Evolutionary conservation across 2,888 invertebrate genomes (phyloP).

Genomic region (Rhagium mordax): DNA sequence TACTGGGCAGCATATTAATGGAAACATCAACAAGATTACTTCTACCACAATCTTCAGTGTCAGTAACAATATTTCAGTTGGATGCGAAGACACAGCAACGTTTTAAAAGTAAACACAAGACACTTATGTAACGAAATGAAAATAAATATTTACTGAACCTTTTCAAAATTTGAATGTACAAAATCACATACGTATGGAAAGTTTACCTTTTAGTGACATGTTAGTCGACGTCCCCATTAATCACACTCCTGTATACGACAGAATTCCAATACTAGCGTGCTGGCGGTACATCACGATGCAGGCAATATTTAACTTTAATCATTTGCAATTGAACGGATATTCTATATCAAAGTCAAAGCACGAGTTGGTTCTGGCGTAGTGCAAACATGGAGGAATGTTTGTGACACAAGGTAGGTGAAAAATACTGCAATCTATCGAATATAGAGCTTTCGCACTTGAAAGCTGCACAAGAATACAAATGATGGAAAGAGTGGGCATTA

Average conservation of each 20-base stretch:
- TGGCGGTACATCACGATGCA: neutral
- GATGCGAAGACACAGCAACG: no score
- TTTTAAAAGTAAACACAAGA: no score
- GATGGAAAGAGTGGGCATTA: neutral
- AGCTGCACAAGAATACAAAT: neutral
- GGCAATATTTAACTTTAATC: neutral
- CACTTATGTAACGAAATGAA: no score
- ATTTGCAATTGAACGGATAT: neutral
- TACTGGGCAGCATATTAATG: no score
- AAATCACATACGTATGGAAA: no score
- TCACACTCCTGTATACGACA: neutral
- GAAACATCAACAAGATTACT: no score
- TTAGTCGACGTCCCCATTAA: no score
- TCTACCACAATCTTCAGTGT: no score
- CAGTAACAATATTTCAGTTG: no score
- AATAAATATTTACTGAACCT: no score
- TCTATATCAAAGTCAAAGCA: neutral
- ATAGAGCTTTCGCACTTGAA: neutral
- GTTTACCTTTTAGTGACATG: no score
- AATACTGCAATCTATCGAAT: neutral
- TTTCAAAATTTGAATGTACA: no score
- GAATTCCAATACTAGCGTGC: neutral
- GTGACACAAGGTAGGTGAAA: neutral
- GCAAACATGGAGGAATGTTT: neutral
- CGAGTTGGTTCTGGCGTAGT: neutral